These are phyloP conservation scores for Tragelaphus scriptus DNA, from an alignment of 2,113 vertebrate genomes.

Conservation along the genomic window DNA sequence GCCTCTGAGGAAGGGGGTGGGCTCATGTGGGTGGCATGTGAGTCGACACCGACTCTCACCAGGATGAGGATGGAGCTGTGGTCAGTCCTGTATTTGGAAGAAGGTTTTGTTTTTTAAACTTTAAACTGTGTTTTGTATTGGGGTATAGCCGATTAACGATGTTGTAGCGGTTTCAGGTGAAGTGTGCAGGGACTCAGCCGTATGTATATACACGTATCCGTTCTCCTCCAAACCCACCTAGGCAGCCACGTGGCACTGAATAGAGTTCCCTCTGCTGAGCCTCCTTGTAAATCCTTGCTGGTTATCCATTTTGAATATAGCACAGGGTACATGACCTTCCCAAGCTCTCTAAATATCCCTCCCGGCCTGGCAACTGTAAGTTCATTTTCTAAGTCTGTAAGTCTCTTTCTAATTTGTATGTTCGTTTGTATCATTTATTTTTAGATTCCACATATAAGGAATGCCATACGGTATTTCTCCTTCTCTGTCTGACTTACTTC, in stretches of 20 bases:
- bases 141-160: background rate
- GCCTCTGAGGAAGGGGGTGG: too few species aligned
- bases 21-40: rapidly evolving
- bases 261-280: background rate
- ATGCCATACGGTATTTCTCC: background rate
- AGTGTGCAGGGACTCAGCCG: background rate
- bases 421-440: background rate
- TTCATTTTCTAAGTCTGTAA: background rate
- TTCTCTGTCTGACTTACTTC: background rate
- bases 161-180: background rate
- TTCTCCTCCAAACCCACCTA: background rate
- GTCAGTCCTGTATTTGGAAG: background rate
- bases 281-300: background rate
- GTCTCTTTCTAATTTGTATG: background rate
- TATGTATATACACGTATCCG: background rate
- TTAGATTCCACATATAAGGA: background rate
- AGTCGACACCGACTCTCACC: background rate
- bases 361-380: background rate
- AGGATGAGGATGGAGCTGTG: background rate
- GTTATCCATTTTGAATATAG: background rate
- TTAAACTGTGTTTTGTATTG: background rate
- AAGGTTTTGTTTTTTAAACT: background rate
- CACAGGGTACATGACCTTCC: background rate
- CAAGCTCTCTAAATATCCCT: background rate
- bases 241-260: background rate